A percentile compares a stretch with the other conserved stretches of the same genome.
Conservation (phyloP, 1,140 invertebrate species). For the Helicorthomorpha holstii region DNA sequence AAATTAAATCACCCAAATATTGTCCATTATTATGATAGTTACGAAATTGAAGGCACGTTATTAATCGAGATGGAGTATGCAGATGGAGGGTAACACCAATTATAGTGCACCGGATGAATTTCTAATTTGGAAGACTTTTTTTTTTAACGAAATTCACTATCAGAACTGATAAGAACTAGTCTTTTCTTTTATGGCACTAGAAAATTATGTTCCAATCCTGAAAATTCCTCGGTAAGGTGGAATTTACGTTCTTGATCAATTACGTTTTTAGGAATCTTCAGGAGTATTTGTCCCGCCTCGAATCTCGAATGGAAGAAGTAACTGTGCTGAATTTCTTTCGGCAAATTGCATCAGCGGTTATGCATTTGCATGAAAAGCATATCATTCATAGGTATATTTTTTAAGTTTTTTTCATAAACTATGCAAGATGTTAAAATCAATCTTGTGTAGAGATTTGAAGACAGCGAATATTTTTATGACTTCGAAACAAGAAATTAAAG, state of each 20-base stretch:
- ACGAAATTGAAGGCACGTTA: conserved; percentile 49
- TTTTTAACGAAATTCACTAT: too few relatives aligned
- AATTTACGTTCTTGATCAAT: too few relatives aligned
- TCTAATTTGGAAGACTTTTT: not conserved
- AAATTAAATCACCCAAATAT: conserved; percentile 57
- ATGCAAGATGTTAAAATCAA: not conserved
- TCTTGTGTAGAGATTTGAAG: conserved; percentile 45
- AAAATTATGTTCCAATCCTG: not conserved
- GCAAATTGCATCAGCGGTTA: conserved; percentile 49
- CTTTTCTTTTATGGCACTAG: not conserved
- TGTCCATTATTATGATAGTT: conserved; percentile 53
- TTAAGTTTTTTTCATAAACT: not conserved
- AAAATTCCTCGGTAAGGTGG: too few relatives aligned
- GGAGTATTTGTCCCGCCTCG: conserved; percentile 39
- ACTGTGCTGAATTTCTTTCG: conserved; percentile 46
- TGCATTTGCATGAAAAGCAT: conserved; percentile 52
- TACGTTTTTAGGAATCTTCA: conserved; percentile 42
- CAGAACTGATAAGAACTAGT: too few relatives aligned
- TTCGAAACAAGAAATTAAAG: conserved; percentile 43
- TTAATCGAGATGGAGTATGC: conserved; percentile 72
- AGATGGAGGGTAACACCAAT: conserved; percentile 36
- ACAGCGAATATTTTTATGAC: conserved; percentile 61
- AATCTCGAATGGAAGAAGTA: conserved; percentile 35
- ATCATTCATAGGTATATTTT: conserved; percentile 45
- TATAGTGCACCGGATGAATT: not conserved